Evolutionary conservation across 2,888 invertebrate species (phyloP).

Genomic region (Nudaria mundana): DNA sequence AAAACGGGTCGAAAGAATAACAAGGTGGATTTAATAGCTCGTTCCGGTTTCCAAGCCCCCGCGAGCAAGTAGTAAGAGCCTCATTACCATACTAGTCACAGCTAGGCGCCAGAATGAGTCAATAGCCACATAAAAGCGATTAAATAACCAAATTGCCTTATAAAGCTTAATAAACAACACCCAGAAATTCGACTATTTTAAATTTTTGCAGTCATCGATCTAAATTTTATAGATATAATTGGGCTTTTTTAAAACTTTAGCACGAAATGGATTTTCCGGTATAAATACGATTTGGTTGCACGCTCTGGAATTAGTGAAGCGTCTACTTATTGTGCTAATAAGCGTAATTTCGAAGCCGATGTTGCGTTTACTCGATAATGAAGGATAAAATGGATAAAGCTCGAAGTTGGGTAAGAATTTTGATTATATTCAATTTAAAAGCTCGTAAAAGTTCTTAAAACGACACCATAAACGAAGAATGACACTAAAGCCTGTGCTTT

Average conservation of each 20-base stretch:
- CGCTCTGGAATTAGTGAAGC: constrained; percentile 16
- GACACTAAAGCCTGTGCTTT: no score
- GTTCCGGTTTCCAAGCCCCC: constrained; percentile 32
- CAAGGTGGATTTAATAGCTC: constrained; percentile 36
- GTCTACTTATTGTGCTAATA: constrained; percentile 24
- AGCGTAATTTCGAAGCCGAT: constrained; percentile 18
- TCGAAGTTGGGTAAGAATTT: constrained; percentile 13
- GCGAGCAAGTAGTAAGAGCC: constrained; percentile 42
- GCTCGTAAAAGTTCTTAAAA: not conserved
- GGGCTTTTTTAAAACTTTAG: constrained; percentile 3
- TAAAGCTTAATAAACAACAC: constrained; percentile 35
- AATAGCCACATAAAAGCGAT: constrained; percentile 46
- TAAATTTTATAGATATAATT: constrained; percentile 14
- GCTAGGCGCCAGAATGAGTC: constrained; percentile 58
- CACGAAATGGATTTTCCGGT: constrained; percentile 12
- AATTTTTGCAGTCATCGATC: constrained; percentile 8
- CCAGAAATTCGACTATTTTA: constrained; percentile 19
- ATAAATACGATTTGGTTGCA: constrained; percentile 17
- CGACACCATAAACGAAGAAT: no score
- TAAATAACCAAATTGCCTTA: constrained; percentile 47
- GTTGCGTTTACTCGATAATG: constrained; percentile 19
- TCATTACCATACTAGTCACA: constrained; percentile 55
- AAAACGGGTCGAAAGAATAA: constrained; percentile 45
- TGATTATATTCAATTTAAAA: constrained; percentile 13
- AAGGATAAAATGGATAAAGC: constrained; percentile 12